Evolutionary conservation across 2,888 invertebrate genomes (phyloP), one percentile per base, ranked within the genome.

Genomic region (Eupithecia dodoneata): DNA sequence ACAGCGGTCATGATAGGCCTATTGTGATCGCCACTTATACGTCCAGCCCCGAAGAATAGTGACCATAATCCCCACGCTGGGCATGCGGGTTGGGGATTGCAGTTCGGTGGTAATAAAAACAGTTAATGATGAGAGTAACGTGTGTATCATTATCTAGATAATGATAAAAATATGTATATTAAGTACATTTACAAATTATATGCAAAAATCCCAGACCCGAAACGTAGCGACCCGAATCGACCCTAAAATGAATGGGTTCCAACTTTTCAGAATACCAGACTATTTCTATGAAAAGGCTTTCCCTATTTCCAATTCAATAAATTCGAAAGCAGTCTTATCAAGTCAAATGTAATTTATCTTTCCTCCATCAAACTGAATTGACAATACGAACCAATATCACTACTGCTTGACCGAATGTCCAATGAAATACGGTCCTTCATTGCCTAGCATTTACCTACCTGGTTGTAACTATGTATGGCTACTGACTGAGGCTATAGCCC

Each of bases 361-460:
- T 44, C 70, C 70, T 70, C 45, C 70, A 70, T 70, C 70, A 70
- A 70, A 18, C 30, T 70, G 70, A 45, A 70, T 47, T 45, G 70
- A 70, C 70, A 70, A 70, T 70, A 47, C 47, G 70, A 70, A 10
- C 70, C 69, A 47, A 70, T 70, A 70, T 70, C 47, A 70, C 70
- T 70, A 10, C 66, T 47, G 70, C 45, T 47, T 70, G 70, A 45
- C 70, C 45, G 70, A n/a, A 70, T 49, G 70, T 70, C 70, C 70
- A 13, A 49, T 70, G 44, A 70, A 75, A 66, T 75, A 75, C 65
- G 71, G 65, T 66, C 44, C 66, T 75, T 71, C 49, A 71, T 75
- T 75, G 70, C 45, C 69, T 15, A 44, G 44, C 67, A 67, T 74
- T 18, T 69, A 69, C 47, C n/a, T 63, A 59, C 59, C 67, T 69